Evolutionary conservation across 2,113 vertebrate genomes (phyloP), one percentile per base, ranked within the genome.

Genomic region (Phylloscopus whistleri): DNA sequence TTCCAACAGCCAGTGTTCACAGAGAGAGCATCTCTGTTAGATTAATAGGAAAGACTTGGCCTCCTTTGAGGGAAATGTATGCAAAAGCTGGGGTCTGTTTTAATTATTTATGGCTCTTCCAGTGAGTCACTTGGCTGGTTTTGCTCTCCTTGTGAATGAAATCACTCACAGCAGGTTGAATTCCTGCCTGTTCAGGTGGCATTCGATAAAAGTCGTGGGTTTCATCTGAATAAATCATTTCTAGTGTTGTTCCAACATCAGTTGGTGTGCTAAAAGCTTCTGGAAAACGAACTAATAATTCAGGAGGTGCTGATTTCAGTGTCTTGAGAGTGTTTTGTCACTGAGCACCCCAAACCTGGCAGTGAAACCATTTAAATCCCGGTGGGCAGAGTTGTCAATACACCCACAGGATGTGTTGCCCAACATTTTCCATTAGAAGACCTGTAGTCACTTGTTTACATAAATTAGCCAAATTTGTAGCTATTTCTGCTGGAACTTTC

Each of bases 1-100:
- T 77, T n/a, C 81, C 43, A 37, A 49, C 72, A 93, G 69, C 5
- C 77, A 23, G 1, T 4, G 39, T 72, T 85, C 13, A 2, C 48
- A 2, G 85, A 86, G 85, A 86, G 90, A 74, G 43, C 62, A 44
- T 63, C 90, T 78, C 93, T 26, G 7, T n/a, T 88, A 91, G 84
- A 84, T 87, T 59, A 94, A 91, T 72, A 88, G 52, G 79, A 80
- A 59, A 33, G 53, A 63, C 56, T 88, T 95, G 84, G 79, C 83
- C 31, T 39, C 67, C 90, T 80, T 2, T 74, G 75, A 31, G 59
- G n/a, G 49, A 78, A 90, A 70, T 6, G 31, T 20, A 31, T 2
- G 9, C 53, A 58, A 23, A 68, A 79, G 69, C 22, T 23, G n/a
- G 33, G 51, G 9, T 21, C 56, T 64, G 16, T 84, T 91, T 88